Evolutionary conservation across 2,113 vertebrate genomes (phyloP).

Genomic region (Rhegmatorhina hoffmannsi): DNA sequence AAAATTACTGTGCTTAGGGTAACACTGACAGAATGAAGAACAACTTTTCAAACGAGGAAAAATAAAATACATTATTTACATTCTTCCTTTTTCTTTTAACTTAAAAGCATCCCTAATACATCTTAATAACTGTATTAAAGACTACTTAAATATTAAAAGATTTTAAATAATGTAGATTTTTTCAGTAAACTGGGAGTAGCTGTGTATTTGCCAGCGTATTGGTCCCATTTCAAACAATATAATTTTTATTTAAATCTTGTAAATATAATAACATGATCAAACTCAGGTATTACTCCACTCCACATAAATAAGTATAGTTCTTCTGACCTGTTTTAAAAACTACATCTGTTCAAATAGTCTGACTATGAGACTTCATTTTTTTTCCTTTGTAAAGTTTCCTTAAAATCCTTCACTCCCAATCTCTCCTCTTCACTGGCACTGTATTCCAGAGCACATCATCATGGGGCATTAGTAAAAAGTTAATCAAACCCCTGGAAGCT

Average conservation of each 20-base stretch:
- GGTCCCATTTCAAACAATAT: constrained; percentile 79
- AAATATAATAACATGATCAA: constrained; percentile 67
- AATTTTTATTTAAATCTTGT: constrained; percentile 76
- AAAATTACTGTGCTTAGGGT: constrained; percentile 8
- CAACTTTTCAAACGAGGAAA: constrained; percentile 39
- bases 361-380: constrained; percentile 22
- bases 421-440: constrained; percentile 15
- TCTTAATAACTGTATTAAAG: constrained; percentile 63
- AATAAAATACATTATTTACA: constrained; percentile 68
- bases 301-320: constrained; percentile 75
- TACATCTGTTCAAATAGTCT: constrained; percentile 60
- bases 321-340: constrained; percentile 62
- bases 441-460: constrained; percentile 23
- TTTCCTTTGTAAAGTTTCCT: constrained; percentile 28
- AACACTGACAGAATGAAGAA: constrained; percentile 41
- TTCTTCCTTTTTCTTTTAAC: constrained; percentile 9
- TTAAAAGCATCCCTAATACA: constrained; percentile 58
- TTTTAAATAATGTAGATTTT: constrained; percentile 77
- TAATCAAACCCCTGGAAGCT: constrained; percentile 55
- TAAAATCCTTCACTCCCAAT: constrained; percentile 34
- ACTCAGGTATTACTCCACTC: constrained; percentile 58
- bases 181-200: constrained; percentile 71
- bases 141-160: constrained; percentile 69
- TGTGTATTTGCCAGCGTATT: constrained; percentile 68
- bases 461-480: constrained; percentile 66